Base-by-base conservation (phyloP, 1,140 invertebrate genomes). In the Drosophila ananassae region DNA sequence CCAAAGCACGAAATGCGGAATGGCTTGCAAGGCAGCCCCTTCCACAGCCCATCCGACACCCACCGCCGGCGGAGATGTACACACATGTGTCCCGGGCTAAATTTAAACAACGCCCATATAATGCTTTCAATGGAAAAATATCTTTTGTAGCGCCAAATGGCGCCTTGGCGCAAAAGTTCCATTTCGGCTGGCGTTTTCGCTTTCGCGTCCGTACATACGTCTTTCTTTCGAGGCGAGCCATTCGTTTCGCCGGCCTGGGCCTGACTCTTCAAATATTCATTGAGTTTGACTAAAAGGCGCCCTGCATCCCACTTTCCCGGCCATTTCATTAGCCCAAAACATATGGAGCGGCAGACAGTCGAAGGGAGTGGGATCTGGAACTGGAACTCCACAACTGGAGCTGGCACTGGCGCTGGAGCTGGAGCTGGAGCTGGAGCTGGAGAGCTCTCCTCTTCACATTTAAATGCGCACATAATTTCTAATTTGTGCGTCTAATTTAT, bases 381-480 rank as follows among this genome's bases (percentile, higher is more conserved):
- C 8, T 13, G 51, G 30, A 17, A 9, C 9, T 21, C 17, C 17
- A 47, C 17, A 51, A 52, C 32, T 24, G 37, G 21, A 46, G 55
- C 24, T 12, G 60, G 48, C 61, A 54, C 54, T 57, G 17, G 17
- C 17, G 4, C 8, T 47, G 66, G 17, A 51, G 58, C 32, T 24
- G 37, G 13, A 46, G 55, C 24, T 12, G 60, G 48, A 67, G 58
- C 54, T 57, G 67, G 44, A 22, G 51, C 1, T 17, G 53, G 10
- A 47, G 58, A 73, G 30, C 39, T 48, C 73, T 87, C 75, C 82
- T 87, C 82, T 85, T 89, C 84, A 89, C 83, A 89, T 89, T 89
- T 89, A 89, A 90, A 90, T 90, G 89, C 82, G 81, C 78, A 90
- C 89, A 90, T 90, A 90, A 90, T 90, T 90, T 90, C 89, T 90